Base-by-base conservation (phyloP, 2,888 invertebrate genomes). In the Hemaris fuciformis region DNA sequence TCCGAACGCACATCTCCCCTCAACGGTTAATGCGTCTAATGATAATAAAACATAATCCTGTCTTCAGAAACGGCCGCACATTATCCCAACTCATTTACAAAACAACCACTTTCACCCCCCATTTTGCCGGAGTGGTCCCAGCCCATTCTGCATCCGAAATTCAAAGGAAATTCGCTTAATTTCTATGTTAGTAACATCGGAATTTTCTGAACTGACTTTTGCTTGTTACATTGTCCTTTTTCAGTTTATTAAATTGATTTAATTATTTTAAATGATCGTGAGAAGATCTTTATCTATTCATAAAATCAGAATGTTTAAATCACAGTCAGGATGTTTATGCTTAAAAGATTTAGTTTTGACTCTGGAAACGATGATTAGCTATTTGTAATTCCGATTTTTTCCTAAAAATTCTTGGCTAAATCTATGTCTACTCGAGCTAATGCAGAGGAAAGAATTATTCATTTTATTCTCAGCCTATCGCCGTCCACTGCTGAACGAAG, bases 71-170 rank as follows among this genome's bases (percentile, higher is more conserved):
- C 67, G 69, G 73, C 68, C 72, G 58, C 68, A 69, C 72, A 73
- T 75, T 75, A 73, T 73, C 73, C 73, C 71, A 63, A 72, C 67
- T 70, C 68, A 73, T 76, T 76, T 74, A 67, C 71, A 69, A 72
- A 72, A 72, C 68, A 67, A 69, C 64, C 64, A 63, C 66, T 69
- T 71, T 69, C 64, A 64, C 68, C 70, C 67, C 57, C 46, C 57
- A 61, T 68, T 74, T 72, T 66, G 64, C 60, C 64, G 48, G 60
- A 18, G 22, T 57, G 41, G 41, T 23, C 41, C 42, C 41, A 6
- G 23, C 42, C 27, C 60, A 27, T 60, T 53, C 53, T 15, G 27
- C 53, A 60, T 41, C 53, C 41, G 15, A 38, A 48, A 23, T 60
- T 48, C 60, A 48, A 53, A 48, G 41, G 38, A 38, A 25, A 25